phyloP scores from a whole-genome alignment of 2,113 vertebrate genomes.

The Clarias batrachus region DNA sequence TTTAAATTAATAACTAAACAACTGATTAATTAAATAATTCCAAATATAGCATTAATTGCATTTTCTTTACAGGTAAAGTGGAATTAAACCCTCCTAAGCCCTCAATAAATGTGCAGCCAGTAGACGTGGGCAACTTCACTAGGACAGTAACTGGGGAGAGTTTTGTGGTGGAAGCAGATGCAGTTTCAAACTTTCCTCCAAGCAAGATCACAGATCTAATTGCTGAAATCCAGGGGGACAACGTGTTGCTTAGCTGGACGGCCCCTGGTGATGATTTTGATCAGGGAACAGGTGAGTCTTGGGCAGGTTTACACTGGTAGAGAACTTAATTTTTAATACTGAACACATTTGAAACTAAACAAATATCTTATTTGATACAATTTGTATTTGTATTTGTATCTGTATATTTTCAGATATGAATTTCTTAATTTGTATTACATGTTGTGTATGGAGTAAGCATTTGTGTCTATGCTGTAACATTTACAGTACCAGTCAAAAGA shows the following conservation, averaged over 20 bases:
- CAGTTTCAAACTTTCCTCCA: conserved; percentile 61
- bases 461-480: too few relatives aligned
- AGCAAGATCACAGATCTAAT: conserved; percentile 60
- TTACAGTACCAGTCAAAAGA: too few relatives aligned
- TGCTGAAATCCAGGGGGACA: conserved; percentile 45
- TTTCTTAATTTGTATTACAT: too few relatives aligned
- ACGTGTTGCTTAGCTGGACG: conserved; percentile 65
- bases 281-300: conserved; percentile 61
- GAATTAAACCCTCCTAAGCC: conserved; percentile 65
- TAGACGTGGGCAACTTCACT: conserved; percentile 56
- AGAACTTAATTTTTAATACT: too few relatives aligned
- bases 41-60: not conserved
- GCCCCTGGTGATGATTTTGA: conserved; percentile 69
- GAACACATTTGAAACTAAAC: not conserved
- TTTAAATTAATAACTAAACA: too few relatives aligned
- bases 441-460: too few relatives aligned
- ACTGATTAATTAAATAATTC: too few relatives aligned
- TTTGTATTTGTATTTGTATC: too few relatives aligned
- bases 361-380: not conserved
- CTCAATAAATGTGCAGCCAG: conserved; percentile 33
- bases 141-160: conserved; percentile 62
- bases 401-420: too few relatives aligned
- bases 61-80: conserved; percentile 58
- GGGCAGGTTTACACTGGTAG: not conserved
- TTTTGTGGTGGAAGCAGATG: conserved; percentile 47